Percentiles rank a stretch among this genome's conserved stretches.
Conservation (phyloP, 2,888 invertebrate species). For the Orchesella flavescens region DNA sequence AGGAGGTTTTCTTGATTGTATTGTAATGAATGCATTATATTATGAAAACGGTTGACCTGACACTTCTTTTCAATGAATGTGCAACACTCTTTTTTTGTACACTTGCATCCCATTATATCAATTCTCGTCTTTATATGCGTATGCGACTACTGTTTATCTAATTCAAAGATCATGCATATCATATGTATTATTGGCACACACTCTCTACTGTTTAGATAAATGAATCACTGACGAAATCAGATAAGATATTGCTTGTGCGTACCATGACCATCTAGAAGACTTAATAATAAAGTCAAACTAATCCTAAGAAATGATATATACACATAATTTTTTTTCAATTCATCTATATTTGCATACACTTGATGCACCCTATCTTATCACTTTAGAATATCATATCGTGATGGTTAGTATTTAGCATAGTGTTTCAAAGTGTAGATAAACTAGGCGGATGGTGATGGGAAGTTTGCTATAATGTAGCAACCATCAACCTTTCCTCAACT, state of each 20-base stretch:
- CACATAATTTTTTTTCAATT: not conserved
- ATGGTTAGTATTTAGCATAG: not conserved
- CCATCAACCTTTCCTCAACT: no score
- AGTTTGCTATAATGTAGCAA: no score
- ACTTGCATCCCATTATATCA: not conserved
- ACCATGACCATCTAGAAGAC: not conserved
- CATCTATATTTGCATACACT: not conserved
- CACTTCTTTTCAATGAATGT: slow-evolving; percentile 2
- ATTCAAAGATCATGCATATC: slow-evolving; percentile 2
- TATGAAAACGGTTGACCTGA: slow-evolving; percentile 22
- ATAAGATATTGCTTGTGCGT: not conserved
- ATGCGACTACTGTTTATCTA: slow-evolving; percentile 10
- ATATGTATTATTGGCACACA: not conserved
- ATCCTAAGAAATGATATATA: not conserved
- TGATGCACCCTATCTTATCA: not conserved
- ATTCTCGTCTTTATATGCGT: not conserved
- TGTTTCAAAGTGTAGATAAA: not conserved
- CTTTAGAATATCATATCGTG: not conserved
- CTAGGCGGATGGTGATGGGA: no score
- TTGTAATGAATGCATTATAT: not conserved
- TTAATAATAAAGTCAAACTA: not conserved
- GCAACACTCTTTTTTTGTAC: not conserved
- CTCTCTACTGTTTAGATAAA: not conserved
- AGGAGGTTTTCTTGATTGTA: not conserved
- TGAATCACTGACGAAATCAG: slow-evolving; percentile 21